Base-by-base conservation (phyloP, 2,797 vertebrate genomes). In the Labroides dimidiatus region DNA sequence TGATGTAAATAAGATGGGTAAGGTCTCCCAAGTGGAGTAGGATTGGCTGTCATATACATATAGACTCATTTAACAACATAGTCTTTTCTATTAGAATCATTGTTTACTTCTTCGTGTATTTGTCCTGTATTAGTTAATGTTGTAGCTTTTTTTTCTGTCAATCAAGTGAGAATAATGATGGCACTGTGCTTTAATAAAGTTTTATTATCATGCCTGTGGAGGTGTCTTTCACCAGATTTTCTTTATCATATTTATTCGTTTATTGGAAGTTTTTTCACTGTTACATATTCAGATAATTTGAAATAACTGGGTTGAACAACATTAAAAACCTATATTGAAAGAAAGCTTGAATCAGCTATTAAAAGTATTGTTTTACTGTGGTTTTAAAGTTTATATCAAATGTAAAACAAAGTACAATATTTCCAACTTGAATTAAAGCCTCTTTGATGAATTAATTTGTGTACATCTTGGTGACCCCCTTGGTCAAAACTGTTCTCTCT, bases 171-270 rank as follows among this genome's bases (percentile, higher is more conserved):
- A 74, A 61, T 75, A 55, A 70, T 61, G 23, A 81, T 77, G 78
- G 75, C 64, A 74, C 78, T 83, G 43, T 69, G 69, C 71, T 79
- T 70, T 61, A 90, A 88, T 87, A 88, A 92, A 89, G 67, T 83
- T 91, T 84, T 88, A 80, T 79, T 78, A 77, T 81, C 44, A 72
- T 68, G 52, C 37, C 64, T 76, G 56, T 57, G 61, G 33, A 69
- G 49, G 44, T 1, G 17, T 54, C 8, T 37, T 51, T 44, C 0
- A 10, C 8, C 55, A 20, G 44, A 23, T 50, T 10, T 33, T 2
- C n/a, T n/a, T 52, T 66, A 10, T 53, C 10, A 19, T 58, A 36
- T 50, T 10, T 55, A n/a, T 24, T 33, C 0, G 36, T 0, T 24
- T 4, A 19, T 8, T 39, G 24, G 15, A 15, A 36, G 12, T 8